Evolutionary conservation across 2,113 vertebrate genomes (phyloP).

Genomic region (Brachyistius frenatus): DNA sequence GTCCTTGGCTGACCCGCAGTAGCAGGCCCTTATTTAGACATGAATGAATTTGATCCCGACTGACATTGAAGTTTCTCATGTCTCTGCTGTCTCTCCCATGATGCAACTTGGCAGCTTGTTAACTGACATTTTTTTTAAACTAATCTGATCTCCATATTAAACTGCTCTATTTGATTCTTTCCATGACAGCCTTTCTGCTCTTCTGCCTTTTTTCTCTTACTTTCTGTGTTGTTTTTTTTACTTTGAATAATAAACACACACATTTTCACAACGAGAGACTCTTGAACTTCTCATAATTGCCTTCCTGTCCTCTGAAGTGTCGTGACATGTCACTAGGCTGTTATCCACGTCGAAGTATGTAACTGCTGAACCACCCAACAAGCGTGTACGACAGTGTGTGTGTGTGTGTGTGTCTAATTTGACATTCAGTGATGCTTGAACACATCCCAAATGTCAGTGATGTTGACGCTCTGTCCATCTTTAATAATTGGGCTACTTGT

Average conservation of each 20-base stretch:
- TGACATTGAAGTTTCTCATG: constrained; percentile 21
- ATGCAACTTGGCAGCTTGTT: constrained; percentile 42
- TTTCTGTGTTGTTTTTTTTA: neutral
- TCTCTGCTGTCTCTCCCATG: constrained; percentile 14
- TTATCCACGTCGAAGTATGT: constrained; percentile 36
- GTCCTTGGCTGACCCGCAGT: neutral
- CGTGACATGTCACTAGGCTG: constrained; percentile 35
- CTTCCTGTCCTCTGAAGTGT: constrained; percentile 36
- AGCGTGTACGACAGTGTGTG: constrained; percentile 41
- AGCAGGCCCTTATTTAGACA: constrained; percentile 7
- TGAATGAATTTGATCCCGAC: constrained; percentile 33
- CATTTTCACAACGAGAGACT: constrained; percentile 39
- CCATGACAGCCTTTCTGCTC: neutral
- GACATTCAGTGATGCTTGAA: constrained; percentile 32
- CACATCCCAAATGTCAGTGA: constrained; percentile 41
- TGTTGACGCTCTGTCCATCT: constrained; percentile 47
- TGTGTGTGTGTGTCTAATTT: constrained; percentile 51
- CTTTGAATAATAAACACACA: neutral
- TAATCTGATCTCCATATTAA: constrained; percentile 36
- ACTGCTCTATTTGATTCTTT: constrained; percentile 37
- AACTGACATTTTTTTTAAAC: constrained; percentile 15
- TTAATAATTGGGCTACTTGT: neutral
- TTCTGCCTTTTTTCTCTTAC: neutral
- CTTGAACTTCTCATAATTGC: constrained; percentile 47
- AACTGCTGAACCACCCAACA: constrained; percentile 45